phyloP scores from a whole-genome alignment of 2,113 vertebrate species.

The Indri indri region DNA sequence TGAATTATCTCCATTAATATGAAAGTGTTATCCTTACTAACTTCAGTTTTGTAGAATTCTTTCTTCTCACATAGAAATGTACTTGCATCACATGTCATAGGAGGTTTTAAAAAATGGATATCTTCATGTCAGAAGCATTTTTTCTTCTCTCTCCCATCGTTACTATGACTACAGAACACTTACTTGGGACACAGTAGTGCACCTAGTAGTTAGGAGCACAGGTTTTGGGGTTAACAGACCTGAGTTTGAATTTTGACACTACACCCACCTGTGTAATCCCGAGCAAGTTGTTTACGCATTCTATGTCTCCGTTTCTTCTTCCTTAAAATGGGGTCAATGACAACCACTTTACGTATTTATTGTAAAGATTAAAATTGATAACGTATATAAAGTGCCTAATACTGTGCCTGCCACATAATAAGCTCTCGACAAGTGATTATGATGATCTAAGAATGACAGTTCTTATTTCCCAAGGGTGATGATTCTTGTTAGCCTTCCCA shows the following conservation, averaged over 20 bases:
- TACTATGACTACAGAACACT: conserved; percentile 24
- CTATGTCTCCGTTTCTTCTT: not conserved
- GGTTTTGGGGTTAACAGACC: not conserved
- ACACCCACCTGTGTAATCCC: not conserved
- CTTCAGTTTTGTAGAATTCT: not conserved
- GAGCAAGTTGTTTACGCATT: not conserved
- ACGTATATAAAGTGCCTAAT: not conserved
- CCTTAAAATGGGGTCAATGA: not conserved
- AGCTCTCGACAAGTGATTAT: conserved; percentile 17
- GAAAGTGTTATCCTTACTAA: not conserved
- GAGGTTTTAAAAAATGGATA: conserved; percentile 39
- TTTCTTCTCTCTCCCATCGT: not conserved
- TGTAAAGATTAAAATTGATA: conserved; percentile 26
- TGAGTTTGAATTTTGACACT: conserved; percentile 28
- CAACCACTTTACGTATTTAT: not conserved
- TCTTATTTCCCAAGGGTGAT: not conserved
- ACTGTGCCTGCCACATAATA: not conserved
- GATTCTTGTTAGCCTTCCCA: not conserved
- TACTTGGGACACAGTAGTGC: not conserved
- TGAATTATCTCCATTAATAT: conserved; percentile 37
- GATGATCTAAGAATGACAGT: not conserved
- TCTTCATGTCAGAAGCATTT: conserved; percentile 12
- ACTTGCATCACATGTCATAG: not conserved
- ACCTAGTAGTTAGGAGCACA: not conserved
- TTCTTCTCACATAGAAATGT: not conserved